A percentile compares a stretch with the other conserved stretches of the same genome.
These are phyloP conservation scores for Scolanthus callimorphus DNA, from an alignment of 92 coral and sea anemone genomes.

Conservation along the genomic window DNA sequence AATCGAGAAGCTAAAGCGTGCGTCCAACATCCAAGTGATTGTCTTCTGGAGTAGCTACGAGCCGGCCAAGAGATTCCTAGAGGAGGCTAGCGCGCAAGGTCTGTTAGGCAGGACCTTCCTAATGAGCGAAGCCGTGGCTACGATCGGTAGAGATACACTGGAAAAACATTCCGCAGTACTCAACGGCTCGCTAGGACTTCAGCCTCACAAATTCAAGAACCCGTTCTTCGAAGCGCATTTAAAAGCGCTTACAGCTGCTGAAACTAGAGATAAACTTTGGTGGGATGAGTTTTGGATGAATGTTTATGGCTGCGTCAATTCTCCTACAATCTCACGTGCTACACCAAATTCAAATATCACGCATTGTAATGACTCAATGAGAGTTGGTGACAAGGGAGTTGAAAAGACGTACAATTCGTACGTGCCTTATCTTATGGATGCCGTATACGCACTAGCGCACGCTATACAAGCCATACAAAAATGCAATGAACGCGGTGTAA, in stretches of 20 bases:
- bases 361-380: slow-evolving; percentile 13
- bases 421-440: slow-evolving; percentile 68
- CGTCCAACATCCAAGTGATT: slow-evolving; percentile 47
- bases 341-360: background rate
- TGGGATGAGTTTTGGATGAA: slow-evolving; percentile 59
- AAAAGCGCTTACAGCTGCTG: slow-evolving; percentile 18
- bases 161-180: slow-evolving; percentile 41
- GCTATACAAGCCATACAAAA: slow-evolving; percentile 38
- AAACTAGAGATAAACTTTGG: slow-evolving; percentile 38
- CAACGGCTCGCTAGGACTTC: slow-evolving; percentile 57
- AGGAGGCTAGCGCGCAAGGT: slow-evolving; percentile 47
- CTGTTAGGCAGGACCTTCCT: slow-evolving; percentile 63
- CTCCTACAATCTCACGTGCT: background rate
- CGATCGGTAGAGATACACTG: slow-evolving; percentile 52
- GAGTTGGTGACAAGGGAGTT: slow-evolving; percentile 16
- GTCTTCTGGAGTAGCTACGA: slow-evolving; percentile 60
- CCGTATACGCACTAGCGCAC: slow-evolving; percentile 58
- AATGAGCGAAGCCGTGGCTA: slow-evolving; percentile 57
- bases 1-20: slow-evolving; percentile 50
- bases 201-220: slow-evolving; percentile 37
- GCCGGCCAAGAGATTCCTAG: slow-evolving; percentile 49
- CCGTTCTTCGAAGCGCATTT: slow-evolving; percentile 25
- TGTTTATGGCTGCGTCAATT: slow-evolving; percentile 8
- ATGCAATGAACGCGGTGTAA: slow-evolving; percentile 3
- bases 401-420: slow-evolving; percentile 51